Percentiles rank a stretch among this genome's conserved stretches.
phyloP scores from a whole-genome alignment of 2,888 invertebrate genomes.

The Anthoptus insignis region DNA sequence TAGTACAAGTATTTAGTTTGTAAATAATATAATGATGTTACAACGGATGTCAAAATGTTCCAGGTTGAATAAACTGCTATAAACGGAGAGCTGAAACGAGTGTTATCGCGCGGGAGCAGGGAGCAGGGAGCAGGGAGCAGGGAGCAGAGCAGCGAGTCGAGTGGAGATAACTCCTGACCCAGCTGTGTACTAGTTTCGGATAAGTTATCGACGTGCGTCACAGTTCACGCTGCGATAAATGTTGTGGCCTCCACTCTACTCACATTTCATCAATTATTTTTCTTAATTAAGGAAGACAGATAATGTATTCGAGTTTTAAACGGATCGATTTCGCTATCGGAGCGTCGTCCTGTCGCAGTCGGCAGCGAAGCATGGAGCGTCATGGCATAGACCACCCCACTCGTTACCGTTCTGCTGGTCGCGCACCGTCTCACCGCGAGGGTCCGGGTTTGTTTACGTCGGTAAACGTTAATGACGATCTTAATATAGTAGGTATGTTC shows the following conservation, averaged over 20 bases:
- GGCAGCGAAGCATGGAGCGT: slow-evolving; percentile 76
- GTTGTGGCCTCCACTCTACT: slow-evolving; percentile 52
- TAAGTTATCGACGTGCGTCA: slow-evolving; percentile 83
- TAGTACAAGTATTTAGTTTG: too few relatives aligned
- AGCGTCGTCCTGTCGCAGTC: slow-evolving; percentile 64
- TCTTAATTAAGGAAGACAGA: slow-evolving; percentile 28
- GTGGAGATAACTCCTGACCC: slow-evolving; percentile 76
- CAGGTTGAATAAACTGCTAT: slow-evolving; percentile 81
- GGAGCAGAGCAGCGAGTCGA: too few relatives aligned
- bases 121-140: too few relatives aligned
- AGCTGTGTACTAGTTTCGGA: slow-evolving; percentile 76
- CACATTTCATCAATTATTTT: slow-evolving; percentile 17
- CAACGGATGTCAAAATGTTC: slow-evolving; percentile 66
- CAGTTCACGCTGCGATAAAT: slow-evolving; percentile 55
- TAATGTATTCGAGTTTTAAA: slow-evolving; percentile 7
- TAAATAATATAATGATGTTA: slow-evolving; percentile 73
- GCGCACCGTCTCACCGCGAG: slow-evolving; percentile 44
- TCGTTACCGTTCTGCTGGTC: slow-evolving; percentile 79
- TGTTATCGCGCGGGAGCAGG: slow-evolving; percentile 66
- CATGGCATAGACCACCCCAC: slow-evolving; percentile 83
- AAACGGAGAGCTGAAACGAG: slow-evolving; percentile 63
- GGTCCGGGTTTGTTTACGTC: slow-evolving; percentile 41
- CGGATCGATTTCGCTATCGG: slow-evolving; percentile 54
- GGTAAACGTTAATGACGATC: background rate
- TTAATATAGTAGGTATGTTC: too few relatives aligned